These are phyloP conservation scores for Pristiophorus japonicus DNA, from an alignment of 2,113 vertebrate genomes.

Conservation along the genomic window DNA sequence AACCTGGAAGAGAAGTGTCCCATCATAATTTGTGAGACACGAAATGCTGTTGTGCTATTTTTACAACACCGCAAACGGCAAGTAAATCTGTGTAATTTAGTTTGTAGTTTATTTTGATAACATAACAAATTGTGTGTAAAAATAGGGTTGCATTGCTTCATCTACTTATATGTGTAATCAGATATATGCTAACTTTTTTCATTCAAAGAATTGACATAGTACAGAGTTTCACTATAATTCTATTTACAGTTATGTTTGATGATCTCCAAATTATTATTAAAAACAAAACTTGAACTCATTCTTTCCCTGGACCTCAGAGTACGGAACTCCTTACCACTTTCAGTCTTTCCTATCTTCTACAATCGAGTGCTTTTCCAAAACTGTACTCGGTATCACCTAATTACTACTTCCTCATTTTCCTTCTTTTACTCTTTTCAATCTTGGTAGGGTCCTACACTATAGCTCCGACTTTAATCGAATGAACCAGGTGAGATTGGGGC, in stretches of 20 bases:
- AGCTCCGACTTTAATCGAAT: background rate
- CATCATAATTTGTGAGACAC: background rate
- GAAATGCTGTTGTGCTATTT: background rate
- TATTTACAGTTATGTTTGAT: background rate
- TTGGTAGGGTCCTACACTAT: background rate
- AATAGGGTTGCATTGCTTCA: background rate
- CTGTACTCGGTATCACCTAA: background rate
- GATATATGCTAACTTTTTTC: background rate
- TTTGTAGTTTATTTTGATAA: conserved; percentile 10
- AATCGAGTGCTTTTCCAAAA: background rate
- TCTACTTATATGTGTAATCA: background rate
- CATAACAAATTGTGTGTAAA: background rate
- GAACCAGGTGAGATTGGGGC: background rate
- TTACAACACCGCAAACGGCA: background rate
- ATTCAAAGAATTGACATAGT: background rate
- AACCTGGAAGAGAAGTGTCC: background rate
- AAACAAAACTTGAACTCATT: background rate
- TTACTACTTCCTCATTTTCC: background rate
- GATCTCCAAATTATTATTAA: background rate
- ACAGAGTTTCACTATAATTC: background rate
- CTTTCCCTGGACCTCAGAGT: background rate
- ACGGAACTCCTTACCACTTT: background rate
- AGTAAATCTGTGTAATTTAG: background rate
- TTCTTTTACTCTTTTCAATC: background rate
- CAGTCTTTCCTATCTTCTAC: background rate